Base-by-base conservation (phyloP, 2,113 vertebrate genomes). In the Hiodon tergisus region DNA sequence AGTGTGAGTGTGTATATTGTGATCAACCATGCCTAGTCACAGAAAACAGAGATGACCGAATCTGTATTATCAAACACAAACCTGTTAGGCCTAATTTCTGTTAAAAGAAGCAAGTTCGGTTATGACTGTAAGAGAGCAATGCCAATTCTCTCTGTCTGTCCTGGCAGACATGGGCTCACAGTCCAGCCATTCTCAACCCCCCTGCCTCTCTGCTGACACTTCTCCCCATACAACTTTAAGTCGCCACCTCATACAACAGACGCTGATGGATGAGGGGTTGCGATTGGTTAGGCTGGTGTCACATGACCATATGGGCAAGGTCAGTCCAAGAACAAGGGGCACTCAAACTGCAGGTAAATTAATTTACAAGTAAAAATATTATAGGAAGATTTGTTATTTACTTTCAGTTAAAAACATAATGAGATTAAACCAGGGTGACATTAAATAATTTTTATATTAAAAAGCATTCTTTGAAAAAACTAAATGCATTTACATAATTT, bases 181-280 rank as follows among this genome's bases (percentile, higher is more conserved):
- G 84, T 90, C 88, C 79, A 89, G 86, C 86, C 87, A 89, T 78
- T 88, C 90, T 74, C 86, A 88, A 2, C 94, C 96, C 3, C 93
- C 94, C 59, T 88, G 87, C 1, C 82, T 82, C 14, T 85, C 88
- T 83, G 85, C 91, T 62, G 95, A 97, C 76, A 83, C 91, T 79
- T 89, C 93, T 82, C 91, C 93, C 76, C 87, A 92, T 4, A 87
- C 93, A 84, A 92, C 86, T 80, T 96, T 96, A 95, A 97, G 94
- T 77, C 95, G 96, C 73, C 96, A 97, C 83, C 93, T 98, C 86
- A 92, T 98, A 82, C 95, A 98, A 88, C 97, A 97, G 89, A 97
- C 95, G 10, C 90, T 97, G 82, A 97, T 98, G 95, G 95, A 98
- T 8, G 95, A 98, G 89, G 97, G 96, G 83, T 92, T 98, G 86